Conservation (phyloP, 2,888 invertebrate genomes). For the Orgyia antiqua region DNA sequence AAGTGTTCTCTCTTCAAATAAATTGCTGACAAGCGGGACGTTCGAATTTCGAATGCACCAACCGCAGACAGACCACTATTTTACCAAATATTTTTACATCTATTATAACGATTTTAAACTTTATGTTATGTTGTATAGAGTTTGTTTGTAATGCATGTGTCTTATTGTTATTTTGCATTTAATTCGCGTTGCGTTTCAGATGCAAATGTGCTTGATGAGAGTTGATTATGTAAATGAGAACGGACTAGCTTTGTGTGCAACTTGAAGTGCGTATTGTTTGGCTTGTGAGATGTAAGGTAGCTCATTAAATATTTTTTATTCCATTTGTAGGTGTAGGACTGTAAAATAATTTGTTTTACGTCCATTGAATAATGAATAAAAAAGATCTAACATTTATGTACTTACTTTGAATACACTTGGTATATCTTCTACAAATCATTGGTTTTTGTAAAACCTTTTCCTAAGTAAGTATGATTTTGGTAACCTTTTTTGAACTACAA, state of each 20-base stretch:
- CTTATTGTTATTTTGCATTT: conserved; percentile 41
- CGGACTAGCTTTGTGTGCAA: conserved; percentile 41
- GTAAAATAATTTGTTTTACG: conserved; percentile 4
- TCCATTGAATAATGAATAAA: conserved; percentile 7
- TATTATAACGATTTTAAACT: conserved; percentile 17
- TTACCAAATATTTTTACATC: conserved; percentile 11
- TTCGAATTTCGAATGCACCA: conserved; percentile 62
- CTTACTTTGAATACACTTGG: too few species aligned
- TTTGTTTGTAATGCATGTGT: conserved; percentile 18
- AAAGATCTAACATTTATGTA: too few species aligned
- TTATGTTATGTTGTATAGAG: conserved; percentile 15
- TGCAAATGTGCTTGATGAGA: conserved; percentile 65
- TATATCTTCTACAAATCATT: too few species aligned
- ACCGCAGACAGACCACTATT: conserved; percentile 41
- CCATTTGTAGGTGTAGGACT: conserved; percentile 13
- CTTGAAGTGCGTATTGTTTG: conserved; percentile 45
- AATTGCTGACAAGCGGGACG: conserved; percentile 76
- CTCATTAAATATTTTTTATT: conserved; percentile 23
- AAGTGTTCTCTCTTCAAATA: conserved; percentile 75
- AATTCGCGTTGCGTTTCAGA: conserved; percentile 59
- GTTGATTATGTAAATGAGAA: conserved; percentile 67
- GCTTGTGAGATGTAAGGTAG: conserved; percentile 27
- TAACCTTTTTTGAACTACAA: too few species aligned
- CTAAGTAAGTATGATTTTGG: too few species aligned
- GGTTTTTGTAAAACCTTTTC: too few species aligned